A percentile compares a stretch with the other conserved stretches of the same genome.
Conservation (phyloP, 2,888 invertebrate species). For the Drosophila mettleri region DNA sequence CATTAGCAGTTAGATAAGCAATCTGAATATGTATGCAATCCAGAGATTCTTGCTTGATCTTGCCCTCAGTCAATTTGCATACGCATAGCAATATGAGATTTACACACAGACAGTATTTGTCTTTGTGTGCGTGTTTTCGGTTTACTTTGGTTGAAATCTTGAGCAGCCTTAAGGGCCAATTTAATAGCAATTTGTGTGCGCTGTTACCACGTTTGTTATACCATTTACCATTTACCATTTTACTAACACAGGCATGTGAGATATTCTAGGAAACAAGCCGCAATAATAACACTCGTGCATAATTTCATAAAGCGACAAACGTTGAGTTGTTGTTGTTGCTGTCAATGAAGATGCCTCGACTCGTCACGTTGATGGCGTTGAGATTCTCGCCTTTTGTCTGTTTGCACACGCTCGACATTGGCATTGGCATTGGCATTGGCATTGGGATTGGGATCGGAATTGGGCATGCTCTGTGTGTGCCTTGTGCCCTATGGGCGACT, state of each 20-base stretch:
- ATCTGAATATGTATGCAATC: slow-evolving; percentile 18
- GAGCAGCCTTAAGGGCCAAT: slow-evolving; percentile 61
- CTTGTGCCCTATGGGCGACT: slow-evolving; percentile 27
- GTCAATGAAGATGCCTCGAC: slow-evolving; percentile 52
- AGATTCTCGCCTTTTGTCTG: slow-evolving; percentile 64
- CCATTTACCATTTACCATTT: slow-evolving; percentile 70
- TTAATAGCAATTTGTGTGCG: slow-evolving; percentile 61
- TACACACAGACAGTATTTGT: not conserved
- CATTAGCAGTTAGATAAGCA: slow-evolving; percentile 7
- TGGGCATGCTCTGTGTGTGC: slow-evolving; percentile 9
- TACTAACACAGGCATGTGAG: slow-evolving; percentile 52
- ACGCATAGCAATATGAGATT: slow-evolving; percentile 23
- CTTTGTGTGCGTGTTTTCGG: not conserved
- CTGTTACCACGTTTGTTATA: slow-evolving; percentile 62
- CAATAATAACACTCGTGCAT: slow-evolving; percentile 75
- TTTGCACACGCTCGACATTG: slow-evolving; percentile 75
- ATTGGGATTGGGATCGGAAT: slow-evolving; percentile 47
- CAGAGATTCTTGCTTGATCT: slow-evolving; percentile 13
- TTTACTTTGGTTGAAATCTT: slow-evolving; percentile 1
- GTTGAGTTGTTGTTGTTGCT: not conserved
- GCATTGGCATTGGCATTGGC: slow-evolving; percentile 71
- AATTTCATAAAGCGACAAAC: slow-evolving; percentile 58
- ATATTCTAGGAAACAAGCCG: slow-evolving; percentile 53
- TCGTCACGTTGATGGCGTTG: slow-evolving; percentile 55
- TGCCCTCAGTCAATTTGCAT: slow-evolving; percentile 41